Percentiles rank a stretch among this genome's conserved stretches.
phyloP scores from a whole-genome alignment of 2,797 vertebrate species.

The Myripristis murdjan region DNA sequence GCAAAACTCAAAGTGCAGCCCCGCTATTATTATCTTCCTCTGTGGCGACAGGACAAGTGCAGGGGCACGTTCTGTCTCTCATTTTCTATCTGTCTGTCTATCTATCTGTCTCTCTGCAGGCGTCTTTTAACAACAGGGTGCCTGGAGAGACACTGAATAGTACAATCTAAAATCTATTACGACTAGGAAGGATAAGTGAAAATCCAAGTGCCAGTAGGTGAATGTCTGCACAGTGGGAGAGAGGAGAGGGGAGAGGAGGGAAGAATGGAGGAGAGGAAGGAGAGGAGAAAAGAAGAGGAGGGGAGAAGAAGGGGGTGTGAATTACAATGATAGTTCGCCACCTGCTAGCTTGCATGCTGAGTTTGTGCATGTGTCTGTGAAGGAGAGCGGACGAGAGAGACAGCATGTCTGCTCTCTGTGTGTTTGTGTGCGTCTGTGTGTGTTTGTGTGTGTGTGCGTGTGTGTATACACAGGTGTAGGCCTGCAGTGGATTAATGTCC shows the following conservation, averaged over 20 bases:
- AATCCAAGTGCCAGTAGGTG: slow-evolving; percentile 79
- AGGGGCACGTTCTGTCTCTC: slow-evolving; percentile 11
- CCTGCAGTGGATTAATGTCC: slow-evolving; percentile 62
- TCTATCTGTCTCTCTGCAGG: slow-evolving; percentile 72
- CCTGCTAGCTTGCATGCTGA: slow-evolving; percentile 67
- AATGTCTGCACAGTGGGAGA: slow-evolving; percentile 74
- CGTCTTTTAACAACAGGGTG: slow-evolving; percentile 67
- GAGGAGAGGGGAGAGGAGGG: slow-evolving; percentile 25
- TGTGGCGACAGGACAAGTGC: slow-evolving; percentile 46
- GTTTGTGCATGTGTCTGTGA: slow-evolving; percentile 57
- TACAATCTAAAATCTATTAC: slow-evolving; percentile 77
- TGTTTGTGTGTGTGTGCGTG: no score
- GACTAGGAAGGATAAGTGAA: slow-evolving; percentile 76
- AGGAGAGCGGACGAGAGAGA: slow-evolving; percentile 23
- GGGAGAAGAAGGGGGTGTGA: slow-evolving; percentile 64
- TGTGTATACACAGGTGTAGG: slow-evolving; percentile 39
- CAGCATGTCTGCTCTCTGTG: slow-evolving; percentile 38
- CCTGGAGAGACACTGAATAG: slow-evolving; percentile 67
- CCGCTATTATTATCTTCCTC: slow-evolving; percentile 48
- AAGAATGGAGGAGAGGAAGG: slow-evolving; percentile 29
- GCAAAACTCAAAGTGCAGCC: slow-evolving; percentile 28
- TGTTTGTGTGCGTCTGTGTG: no score
- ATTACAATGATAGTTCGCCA: slow-evolving; percentile 70
- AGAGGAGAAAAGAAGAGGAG: slow-evolving; percentile 53
- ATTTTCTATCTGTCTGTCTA: slow-evolving; percentile 43